phyloP scores from a whole-genome alignment of 2,888 invertebrate species.

The Chesias legatella region DNA sequence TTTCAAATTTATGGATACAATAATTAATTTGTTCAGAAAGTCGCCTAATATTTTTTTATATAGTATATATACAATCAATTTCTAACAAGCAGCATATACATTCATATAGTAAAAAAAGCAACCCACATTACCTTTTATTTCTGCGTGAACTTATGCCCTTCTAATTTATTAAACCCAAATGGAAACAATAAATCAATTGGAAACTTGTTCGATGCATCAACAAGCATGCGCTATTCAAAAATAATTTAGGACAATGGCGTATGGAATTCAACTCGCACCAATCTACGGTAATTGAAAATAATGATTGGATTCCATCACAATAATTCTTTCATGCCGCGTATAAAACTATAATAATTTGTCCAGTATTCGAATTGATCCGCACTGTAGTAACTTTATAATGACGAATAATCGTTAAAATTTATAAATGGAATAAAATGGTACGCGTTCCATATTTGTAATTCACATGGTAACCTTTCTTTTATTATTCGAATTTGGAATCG shows the following conservation, averaged over 20 bases:
- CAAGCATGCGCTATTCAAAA: conserved; percentile 35
- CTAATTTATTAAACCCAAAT: too few species aligned
- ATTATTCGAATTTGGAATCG: conserved; percentile 74
- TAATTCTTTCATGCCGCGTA: conserved; percentile 56
- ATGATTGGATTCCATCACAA: conserved; percentile 67
- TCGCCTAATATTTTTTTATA: too few species aligned
- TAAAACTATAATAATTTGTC: conserved; percentile 14
- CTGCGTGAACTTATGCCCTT: too few species aligned
- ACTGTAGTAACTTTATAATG: conserved; percentile 11
- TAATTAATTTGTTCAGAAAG: too few species aligned
- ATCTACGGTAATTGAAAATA: conserved; percentile 71
- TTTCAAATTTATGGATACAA: too few species aligned
- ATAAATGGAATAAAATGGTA: conserved; percentile 25
- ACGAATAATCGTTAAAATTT: conserved; percentile 19
- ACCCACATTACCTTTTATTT: too few species aligned
- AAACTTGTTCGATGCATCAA: conserved; percentile 24
- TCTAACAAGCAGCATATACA: conserved; percentile 1
- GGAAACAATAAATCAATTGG: conserved; percentile 15
- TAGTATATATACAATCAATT: too few species aligned
- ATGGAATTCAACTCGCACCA: conserved; percentile 45
- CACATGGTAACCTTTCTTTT: conserved; percentile 48
- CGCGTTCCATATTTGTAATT: conserved; percentile 69
- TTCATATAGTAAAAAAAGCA: too few species aligned
- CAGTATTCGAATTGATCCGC: conserved; percentile 8
- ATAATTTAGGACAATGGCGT: conserved; percentile 60